A percentile compares a stretch with the other conserved stretches of the same genome.
These are phyloP conservation scores for Coranthus polyacanthus DNA, from an alignment of 2,797 vertebrate species.

Conservation along the genomic window DNA sequence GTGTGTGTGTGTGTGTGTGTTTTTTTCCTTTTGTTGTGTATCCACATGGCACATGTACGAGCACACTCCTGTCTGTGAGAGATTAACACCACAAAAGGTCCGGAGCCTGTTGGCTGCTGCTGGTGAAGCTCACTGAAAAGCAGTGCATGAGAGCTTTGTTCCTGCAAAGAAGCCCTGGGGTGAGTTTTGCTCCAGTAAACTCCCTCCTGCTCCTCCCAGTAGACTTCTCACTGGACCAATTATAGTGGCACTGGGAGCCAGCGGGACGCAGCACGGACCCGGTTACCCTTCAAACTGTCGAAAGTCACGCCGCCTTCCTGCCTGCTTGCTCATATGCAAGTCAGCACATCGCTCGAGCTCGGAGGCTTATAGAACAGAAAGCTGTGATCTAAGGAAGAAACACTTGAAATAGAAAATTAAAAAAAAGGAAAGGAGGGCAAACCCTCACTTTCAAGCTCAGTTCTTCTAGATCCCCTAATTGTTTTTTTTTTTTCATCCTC, in stretches of 20 bases:
- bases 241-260: conserved; percentile 55
- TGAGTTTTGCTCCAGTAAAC: conserved; percentile 69
- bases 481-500: conserved; percentile 1
- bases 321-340: conserved; percentile 26
- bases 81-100: conserved; percentile 52
- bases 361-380: conserved; percentile 3
- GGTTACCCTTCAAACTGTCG: conserved; percentile 61
- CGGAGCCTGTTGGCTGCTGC: conserved; percentile 50
- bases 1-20: conserved; percentile 6
- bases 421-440: conserved; percentile 11
- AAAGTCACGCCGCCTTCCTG: conserved; percentile 46
- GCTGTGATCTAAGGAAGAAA: conserved; percentile 40
- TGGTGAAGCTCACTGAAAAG: conserved; percentile 12
- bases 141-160: conserved; percentile 44
- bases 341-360: conserved; percentile 32
- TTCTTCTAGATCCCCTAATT: conserved; percentile 22
- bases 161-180: conserved; percentile 62
- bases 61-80: conserved; percentile 4
- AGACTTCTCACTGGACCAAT: conserved; percentile 60
- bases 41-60: not conserved
- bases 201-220: conserved; percentile 47
- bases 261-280: conserved; percentile 30
- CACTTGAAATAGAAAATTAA: conserved; percentile 12
- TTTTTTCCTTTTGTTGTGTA: too few relatives aligned
- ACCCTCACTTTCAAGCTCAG: conserved; percentile 11